phyloP scores from a whole-genome alignment of 2,888 invertebrate genomes.

The Zonitis immaculata region DNA sequence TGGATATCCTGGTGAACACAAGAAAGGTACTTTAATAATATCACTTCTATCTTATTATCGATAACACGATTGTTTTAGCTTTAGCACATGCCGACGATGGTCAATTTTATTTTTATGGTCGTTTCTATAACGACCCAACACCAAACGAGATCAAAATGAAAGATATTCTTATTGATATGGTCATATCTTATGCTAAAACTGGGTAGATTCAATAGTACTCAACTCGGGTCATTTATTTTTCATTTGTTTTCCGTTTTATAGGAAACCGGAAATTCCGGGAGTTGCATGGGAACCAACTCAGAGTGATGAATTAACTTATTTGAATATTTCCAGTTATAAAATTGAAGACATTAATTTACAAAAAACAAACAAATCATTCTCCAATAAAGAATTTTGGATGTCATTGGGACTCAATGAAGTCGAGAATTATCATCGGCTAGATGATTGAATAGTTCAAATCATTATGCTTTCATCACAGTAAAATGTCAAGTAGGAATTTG shows the following conservation, averaged over 20 bases:
- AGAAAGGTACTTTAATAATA: background rate
- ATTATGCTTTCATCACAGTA: too few species aligned
- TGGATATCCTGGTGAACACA: constrained; percentile 23
- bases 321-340: background rate
- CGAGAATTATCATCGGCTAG: background rate
- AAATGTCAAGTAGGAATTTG: too few species aligned
- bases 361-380: background rate
- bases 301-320: background rate
- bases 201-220: too few species aligned
- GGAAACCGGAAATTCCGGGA: background rate
- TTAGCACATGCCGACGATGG: constrained; percentile 17
- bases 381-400: background rate
- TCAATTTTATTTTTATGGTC: constrained; percentile 7
- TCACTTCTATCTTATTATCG: background rate
- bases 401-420: background rate
- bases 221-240: background rate
- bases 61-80: constrained; percentile 7
- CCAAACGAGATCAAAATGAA: constrained; percentile 15
- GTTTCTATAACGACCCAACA: constrained; percentile 3
- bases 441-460: too few species aligned
- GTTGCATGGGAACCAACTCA: background rate
- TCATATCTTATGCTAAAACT: constrained; percentile 16
- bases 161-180: constrained; percentile 13
- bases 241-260: background rate
- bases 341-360: background rate